Conservation (phyloP, 2,888 invertebrate species). For the Heliconius ismenius region DNA sequence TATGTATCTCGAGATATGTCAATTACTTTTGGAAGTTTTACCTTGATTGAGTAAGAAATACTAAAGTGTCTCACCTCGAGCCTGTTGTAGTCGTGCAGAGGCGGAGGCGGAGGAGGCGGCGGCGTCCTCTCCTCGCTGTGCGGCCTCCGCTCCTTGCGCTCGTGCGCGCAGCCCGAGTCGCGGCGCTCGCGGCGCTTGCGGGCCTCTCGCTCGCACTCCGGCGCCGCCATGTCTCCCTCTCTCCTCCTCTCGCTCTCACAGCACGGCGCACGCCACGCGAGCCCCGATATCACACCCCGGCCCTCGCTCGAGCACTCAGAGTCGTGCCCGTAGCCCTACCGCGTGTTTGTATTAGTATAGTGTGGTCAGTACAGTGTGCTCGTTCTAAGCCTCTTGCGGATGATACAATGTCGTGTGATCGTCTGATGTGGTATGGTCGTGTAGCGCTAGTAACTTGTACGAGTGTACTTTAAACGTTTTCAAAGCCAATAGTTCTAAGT, state of each 20-base stretch:
- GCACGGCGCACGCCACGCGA: constrained; percentile 79
- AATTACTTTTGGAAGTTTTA: not conserved
- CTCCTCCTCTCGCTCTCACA: constrained; percentile 61
- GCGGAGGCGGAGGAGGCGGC: constrained; percentile 72
- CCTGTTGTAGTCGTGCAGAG: constrained; percentile 73
- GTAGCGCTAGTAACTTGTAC: constrained; percentile 42
- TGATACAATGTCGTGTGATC: constrained; percentile 54
- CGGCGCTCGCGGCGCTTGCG: constrained; percentile 84
- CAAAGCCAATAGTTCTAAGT: constrained; percentile 47
- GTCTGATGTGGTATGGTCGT: constrained; percentile 48
- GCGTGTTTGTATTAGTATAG: constrained; percentile 60
- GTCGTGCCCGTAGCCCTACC: constrained; percentile 77
- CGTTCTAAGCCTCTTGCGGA: constrained; percentile 55
- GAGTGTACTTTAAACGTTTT: constrained; percentile 39
- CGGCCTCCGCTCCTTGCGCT: constrained; percentile 74
- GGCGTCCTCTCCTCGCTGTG: constrained; percentile 76
- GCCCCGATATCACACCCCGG: constrained; percentile 75
- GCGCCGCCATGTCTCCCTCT: constrained; percentile 75
- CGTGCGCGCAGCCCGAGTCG: constrained; percentile 80
- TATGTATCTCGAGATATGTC: too few species aligned
- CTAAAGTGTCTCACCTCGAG: constrained; percentile 60
- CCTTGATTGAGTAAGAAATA: not conserved
- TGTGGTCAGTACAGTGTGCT: not conserved
- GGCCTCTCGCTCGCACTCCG: constrained; percentile 81
- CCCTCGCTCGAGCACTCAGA: constrained; percentile 75